phyloP scores from a whole-genome alignment of 2,797 vertebrate species.

The Apodemus agrarius region DNA sequence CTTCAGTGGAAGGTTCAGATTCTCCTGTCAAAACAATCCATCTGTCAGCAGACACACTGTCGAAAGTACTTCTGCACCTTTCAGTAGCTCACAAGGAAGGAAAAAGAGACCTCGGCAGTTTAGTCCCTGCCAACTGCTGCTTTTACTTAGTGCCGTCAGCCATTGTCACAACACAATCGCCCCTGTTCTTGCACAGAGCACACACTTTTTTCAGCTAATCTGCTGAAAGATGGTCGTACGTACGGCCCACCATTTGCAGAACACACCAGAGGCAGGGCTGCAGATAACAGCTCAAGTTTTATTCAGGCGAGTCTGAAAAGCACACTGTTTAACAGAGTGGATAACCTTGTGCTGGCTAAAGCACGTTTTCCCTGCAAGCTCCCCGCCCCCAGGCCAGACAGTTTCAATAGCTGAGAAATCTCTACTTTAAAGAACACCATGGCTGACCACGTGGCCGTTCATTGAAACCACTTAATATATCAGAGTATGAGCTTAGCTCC shows the following conservation, averaged over 20 bases:
- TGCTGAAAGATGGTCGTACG: conserved; percentile 89
- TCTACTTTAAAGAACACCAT: not conserved
- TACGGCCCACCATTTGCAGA: conserved; percentile 83
- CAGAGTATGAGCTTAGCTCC: not conserved
- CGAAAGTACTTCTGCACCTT: conserved; percentile 84
- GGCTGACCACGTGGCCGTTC: not conserved
- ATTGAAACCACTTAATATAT: not conserved
- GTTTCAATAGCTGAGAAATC: conserved; percentile 3
- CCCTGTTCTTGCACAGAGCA: conserved; percentile 85
- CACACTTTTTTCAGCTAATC: conserved; percentile 89
- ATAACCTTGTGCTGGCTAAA: not conserved
- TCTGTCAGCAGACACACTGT: conserved; percentile 84
- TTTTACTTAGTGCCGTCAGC: conserved; percentile 88
- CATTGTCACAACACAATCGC: conserved; percentile 88
- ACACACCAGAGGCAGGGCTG: conserved; percentile 74
- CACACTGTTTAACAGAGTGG: not conserved
- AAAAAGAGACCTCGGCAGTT: conserved; percentile 82
- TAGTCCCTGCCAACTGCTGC: conserved; percentile 82
- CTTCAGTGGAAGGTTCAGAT: conserved; percentile 75
- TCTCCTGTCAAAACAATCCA: conserved; percentile 82
- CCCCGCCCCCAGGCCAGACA: not conserved
- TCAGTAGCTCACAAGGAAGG: conserved; percentile 74
- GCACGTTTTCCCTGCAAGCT: not conserved
- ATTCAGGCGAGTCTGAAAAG: conserved; percentile 42
- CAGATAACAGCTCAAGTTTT: conserved; percentile 58